These are phyloP conservation scores for Okapia johnstoni DNA, from an alignment of 2,113 vertebrate species.

Conservation along the genomic window DNA sequence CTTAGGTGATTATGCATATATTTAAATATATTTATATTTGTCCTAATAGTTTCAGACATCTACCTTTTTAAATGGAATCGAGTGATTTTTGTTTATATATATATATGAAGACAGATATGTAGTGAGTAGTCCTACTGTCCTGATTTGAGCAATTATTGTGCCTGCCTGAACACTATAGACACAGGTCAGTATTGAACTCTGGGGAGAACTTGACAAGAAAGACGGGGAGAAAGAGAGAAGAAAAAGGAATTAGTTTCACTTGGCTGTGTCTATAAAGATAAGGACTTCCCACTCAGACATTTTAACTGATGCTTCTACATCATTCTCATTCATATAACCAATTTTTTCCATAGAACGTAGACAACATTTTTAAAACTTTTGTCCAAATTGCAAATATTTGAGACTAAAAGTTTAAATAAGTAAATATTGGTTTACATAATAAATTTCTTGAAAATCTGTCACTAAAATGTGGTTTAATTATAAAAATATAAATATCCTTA, in stretches of 20 bases:
- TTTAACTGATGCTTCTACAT: not conserved
- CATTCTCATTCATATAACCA: not conserved
- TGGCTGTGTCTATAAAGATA: not conserved
- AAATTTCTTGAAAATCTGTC: not conserved
- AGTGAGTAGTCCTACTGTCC: not conserved
- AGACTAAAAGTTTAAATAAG: not conserved
- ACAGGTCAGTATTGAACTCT: not conserved
- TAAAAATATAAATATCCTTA: not conserved
- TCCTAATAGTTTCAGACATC: not conserved
- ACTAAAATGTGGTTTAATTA: slow-evolving; percentile 16
- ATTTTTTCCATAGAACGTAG: not conserved
- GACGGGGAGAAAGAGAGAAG: not conserved
- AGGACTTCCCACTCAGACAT: not conserved
- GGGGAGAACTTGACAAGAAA: not conserved
- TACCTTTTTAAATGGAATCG: not conserved
- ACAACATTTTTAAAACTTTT: not conserved
- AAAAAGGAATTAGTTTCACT: not conserved
- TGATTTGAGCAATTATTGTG: not conserved
- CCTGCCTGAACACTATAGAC: not conserved
- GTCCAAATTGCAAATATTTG: not conserved
- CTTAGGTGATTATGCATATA: not conserved
- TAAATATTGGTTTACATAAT: not conserved
- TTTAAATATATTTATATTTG: not conserved
- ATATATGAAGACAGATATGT: not conserved
- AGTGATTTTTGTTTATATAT: not conserved